Base-by-base conservation (phyloP, 2,888 invertebrate species). In the Drymonia ruficornis region DNA sequence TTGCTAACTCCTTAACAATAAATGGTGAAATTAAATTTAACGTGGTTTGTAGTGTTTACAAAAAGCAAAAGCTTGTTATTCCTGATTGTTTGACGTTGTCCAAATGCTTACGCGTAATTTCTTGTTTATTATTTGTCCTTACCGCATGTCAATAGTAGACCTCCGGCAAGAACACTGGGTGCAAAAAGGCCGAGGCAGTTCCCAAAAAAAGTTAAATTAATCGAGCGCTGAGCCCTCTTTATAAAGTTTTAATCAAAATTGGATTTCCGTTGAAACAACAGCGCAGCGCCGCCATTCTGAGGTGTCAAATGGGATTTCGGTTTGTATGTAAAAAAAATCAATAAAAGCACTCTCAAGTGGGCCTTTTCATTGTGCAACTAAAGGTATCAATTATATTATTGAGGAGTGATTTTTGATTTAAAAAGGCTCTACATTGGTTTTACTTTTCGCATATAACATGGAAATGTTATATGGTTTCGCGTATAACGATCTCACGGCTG, bases 201-300 rank as follows among this genome's bases (percentile, higher is more conserved):
- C 63, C 66, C 55, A 65, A 61, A 71, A 79, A 82, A 85, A 84
- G 81, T 84, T 84, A 81, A 82, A 84, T 84, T 80, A 84, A 83
- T 83, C 73, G 74, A 63, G 63, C 57, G 60, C 66, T 59, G 28
- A 45, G 28, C 59, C 67, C 72, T n/a, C 68, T 70, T 76, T 74
- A 70, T 66, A 70, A 81, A 84, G 77, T 81, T 83, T 83, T 82
- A 77, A 81, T 82, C 80, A 79, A 81, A 80, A 81, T 76, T 81
- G 72, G 61, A 74, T 70, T 76, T 78, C 71, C 66, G 68, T 72
- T 60, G 62, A 64, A 54, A 63, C 63, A 65, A 61, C 59, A 28
- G 45, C n/a, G 55, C 59, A 28, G 45, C n/a, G 55, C 52, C 59
- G 61, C 65, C 60, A 67, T 62, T 64, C 66, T 49, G 62, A 59